Base-by-base conservation (phyloP, 2,113 vertebrate genomes). In the Cercopithecus mona region DNA sequence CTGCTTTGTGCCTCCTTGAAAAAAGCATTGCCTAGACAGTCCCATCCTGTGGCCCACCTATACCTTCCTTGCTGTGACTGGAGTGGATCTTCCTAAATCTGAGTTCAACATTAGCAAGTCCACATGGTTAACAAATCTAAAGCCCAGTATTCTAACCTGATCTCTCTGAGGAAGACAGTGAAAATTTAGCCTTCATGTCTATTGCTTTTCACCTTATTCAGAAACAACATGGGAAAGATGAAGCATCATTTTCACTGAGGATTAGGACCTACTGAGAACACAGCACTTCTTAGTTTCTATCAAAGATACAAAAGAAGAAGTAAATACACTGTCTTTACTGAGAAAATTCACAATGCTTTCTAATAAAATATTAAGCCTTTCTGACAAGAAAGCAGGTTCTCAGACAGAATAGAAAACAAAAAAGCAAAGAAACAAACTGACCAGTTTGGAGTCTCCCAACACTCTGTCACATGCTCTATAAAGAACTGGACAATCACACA, bases 311-410 rank as follows among this genome's bases (percentile, higher is more conserved):
- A 59, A 90, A 18, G 25, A 66, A 48, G 61, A 80, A 72, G 40
- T 12, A 64, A 78, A 57, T 1, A 7, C 2, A 12, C 20, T 6
- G 61, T 8, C 22, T 35, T 0, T 43, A 48, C 2, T 9, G 25
- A 90, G 30, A 17, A 48, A 30, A 86, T 55, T 38, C n/a, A 40
- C 6, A n/a, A 43, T n/a, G 13, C 8, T 68, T 50, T 68, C 45
- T 57, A 70, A 50, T 94, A 70, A 83, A 83, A 89, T 48, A 88
- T 32, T 82, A 61, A 72, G 2, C 17, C 27, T 61, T 89, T 14
- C 38, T 68, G n/a, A 38, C 0, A n/a, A 50, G 17, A 75, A 50
- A 94, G 30, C 25, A 85, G 17, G 0, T 75, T 81, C 35, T 86
- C 14, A 85, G 23, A n/a, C 32, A 75, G 25, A 89, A 70, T 12